These are phyloP conservation scores for Phoeniculus purpureus DNA, from an alignment of 2,797 vertebrate species.

Conservation along the genomic window DNA sequence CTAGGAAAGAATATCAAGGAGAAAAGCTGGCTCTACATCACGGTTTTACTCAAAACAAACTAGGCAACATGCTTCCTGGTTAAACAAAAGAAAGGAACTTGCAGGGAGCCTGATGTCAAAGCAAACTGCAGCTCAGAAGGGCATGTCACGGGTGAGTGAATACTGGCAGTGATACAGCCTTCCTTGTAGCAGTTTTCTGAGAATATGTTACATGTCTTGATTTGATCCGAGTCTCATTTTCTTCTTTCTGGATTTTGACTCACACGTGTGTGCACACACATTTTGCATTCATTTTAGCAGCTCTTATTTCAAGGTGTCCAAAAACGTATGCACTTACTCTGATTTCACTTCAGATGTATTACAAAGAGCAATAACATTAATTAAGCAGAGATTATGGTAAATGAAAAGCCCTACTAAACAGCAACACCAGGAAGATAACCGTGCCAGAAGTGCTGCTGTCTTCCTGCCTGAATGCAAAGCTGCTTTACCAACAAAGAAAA, in stretches of 20 bases:
- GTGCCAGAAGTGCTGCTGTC: neutral
- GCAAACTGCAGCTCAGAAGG: neutral
- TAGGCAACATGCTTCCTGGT: neutral
- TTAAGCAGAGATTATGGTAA: neutral
- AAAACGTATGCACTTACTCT: accelerated
- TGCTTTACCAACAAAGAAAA: neutral
- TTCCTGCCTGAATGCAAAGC: neutral
- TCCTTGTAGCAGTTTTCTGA: neutral
- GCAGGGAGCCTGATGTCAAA: neutral
- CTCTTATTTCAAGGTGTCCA: neutral
- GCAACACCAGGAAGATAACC: neutral
- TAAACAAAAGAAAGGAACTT: neutral
- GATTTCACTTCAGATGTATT: neutral
- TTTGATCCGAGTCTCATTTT: neutral
- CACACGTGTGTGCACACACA: accelerated
- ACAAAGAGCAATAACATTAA: neutral
- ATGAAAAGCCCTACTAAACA: neutral
- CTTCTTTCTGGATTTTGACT: neutral
- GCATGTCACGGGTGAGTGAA: neutral
- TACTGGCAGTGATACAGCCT: neutral
- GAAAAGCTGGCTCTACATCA: neutral
- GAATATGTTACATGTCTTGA: neutral
- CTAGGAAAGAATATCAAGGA: neutral
- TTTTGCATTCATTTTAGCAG: neutral
- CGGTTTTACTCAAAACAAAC: neutral